These are phyloP conservation scores for Leptogaster cylindrica DNA, from an alignment of 2,888 invertebrate species.

Conservation along the genomic window DNA sequence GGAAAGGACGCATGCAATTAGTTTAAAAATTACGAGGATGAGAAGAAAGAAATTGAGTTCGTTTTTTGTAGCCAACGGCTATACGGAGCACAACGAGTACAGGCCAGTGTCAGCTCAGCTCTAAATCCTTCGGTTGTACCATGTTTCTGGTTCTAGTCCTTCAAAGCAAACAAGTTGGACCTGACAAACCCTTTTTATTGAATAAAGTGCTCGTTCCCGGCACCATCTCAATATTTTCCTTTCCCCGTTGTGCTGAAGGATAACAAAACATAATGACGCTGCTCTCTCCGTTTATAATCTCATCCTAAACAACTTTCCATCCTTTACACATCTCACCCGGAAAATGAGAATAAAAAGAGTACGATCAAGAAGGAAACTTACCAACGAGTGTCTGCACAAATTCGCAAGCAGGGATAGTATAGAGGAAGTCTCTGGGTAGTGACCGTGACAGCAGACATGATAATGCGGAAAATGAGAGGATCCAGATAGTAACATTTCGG, in stretches of 20 bases:
- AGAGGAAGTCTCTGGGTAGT: constrained; percentile 8
- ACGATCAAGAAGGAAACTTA: constrained; percentile 27
- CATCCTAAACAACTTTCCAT: constrained; percentile 4
- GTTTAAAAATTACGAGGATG: neutral
- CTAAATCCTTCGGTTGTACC: neutral
- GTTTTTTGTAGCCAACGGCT: neutral
- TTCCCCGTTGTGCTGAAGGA: constrained; percentile 15
- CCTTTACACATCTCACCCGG: constrained; percentile 22
- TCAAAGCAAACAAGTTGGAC: constrained; percentile 1
- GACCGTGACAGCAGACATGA: constrained; percentile 36
- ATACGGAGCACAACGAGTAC: neutral
- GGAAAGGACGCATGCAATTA: constrained; percentile 10
- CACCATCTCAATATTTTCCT: constrained; percentile 37
- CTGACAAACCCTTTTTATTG: constrained; percentile 38
- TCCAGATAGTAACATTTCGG: constrained; percentile 43
- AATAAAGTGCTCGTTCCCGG: constrained; percentile 41
- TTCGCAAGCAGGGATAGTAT: constrained; percentile 18
- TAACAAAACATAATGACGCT: constrained; percentile 41
- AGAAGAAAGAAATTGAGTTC: constrained; percentile 10
- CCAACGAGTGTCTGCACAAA: constrained; percentile 12
- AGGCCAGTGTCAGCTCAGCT: neutral
- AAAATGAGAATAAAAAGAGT: constrained; percentile 34
- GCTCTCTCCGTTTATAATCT: constrained; percentile 40
- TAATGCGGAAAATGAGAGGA: constrained; percentile 39
- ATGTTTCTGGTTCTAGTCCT: neutral